Conservation (phyloP, 1,140 invertebrate species). For the Chironomus striatipennis region DNA sequence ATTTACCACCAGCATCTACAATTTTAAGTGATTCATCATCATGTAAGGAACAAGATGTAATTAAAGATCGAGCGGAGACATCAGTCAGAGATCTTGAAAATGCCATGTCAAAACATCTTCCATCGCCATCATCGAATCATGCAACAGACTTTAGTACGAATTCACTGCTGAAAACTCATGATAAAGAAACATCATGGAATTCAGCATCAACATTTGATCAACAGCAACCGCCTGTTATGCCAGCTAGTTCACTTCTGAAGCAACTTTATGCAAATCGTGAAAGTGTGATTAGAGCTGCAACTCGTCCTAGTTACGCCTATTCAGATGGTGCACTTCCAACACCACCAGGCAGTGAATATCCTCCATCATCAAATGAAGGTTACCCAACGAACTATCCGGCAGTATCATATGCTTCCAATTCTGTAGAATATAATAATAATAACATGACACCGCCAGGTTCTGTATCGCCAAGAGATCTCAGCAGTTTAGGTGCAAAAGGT, state of each 20-base stretch:
- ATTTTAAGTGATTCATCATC: background rate
- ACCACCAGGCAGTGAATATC: conserved; percentile 67
- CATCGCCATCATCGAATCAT: conserved; percentile 48
- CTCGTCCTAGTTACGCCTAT: conserved; percentile 43
- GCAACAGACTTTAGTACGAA: conserved; percentile 77
- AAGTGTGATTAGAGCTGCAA: conserved; percentile 77
- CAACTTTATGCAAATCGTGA: conserved; percentile 89
- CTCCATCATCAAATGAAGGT: conserved; percentile 48
- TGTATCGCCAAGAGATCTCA: conserved; percentile 74
- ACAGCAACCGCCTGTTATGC: conserved; percentile 54
- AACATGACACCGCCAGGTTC: conserved; percentile 93
- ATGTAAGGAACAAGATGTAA: background rate
- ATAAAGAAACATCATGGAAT: conserved; percentile 64
- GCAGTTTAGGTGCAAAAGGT: conserved; percentile 47
- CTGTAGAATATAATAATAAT: conserved; percentile 69
- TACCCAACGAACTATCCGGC: conserved; percentile 43
- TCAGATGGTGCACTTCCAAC: conserved; percentile 66
- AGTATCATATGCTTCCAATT: conserved; percentile 29
- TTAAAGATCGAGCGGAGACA: conserved; percentile 27
- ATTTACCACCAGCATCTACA: conserved; percentile 5
- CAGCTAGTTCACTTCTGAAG: conserved; percentile 77
- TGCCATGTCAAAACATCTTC: conserved; percentile 92
- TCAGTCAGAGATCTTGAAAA: conserved; percentile 88
- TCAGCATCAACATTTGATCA: conserved; percentile 52
- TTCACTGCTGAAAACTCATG: conserved; percentile 70